Percentiles rank a stretch among this genome's conserved stretches.
Evolutionary conservation across 92 coral and sea anemone species (phyloP).

Genomic region (Phenganax marumi): DNA sequence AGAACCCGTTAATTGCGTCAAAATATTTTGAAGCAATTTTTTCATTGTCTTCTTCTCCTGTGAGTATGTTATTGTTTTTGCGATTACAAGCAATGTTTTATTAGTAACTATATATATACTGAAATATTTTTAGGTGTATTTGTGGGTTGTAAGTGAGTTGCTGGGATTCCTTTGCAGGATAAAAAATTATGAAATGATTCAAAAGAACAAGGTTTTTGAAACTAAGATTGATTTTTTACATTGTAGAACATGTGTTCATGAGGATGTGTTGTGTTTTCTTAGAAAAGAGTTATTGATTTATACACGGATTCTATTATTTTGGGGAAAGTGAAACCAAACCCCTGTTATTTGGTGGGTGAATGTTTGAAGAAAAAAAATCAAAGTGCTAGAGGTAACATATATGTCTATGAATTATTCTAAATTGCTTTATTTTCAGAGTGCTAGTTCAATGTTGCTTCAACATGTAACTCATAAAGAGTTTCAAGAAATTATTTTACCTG

Average conservation of each 20-base stretch:
- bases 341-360: conserved; percentile 68
- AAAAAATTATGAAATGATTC: conserved; percentile 63
- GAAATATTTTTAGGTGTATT: conserved; percentile 47
- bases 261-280: conserved; percentile 8
- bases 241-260: neutral
- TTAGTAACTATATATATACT: neutral
- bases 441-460: conserved; percentile 65
- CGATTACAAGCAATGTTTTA: neutral
- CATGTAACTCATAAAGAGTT: conserved; percentile 84
- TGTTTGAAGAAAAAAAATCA: neutral
- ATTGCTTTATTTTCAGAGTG: conserved; percentile 47
- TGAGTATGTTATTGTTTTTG: conserved; percentile 13
- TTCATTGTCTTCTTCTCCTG: conserved; percentile 64
- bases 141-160: conserved; percentile 71
- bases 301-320: conserved; percentile 70
- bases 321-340: conserved; percentile 65
- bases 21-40: conserved; percentile 75
- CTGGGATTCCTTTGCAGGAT: conserved; percentile 73
- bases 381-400: neutral
- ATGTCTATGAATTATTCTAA: neutral
- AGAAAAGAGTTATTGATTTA: conserved; percentile 81
- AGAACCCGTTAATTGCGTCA: conserved; percentile 76
- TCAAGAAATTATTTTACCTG: conserved; percentile 68
- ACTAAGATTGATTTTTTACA: neutral
- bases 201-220: conserved; percentile 65